phyloP scores from a whole-genome alignment of 2,888 invertebrate species.

The Agrotis exclamationis region DNA sequence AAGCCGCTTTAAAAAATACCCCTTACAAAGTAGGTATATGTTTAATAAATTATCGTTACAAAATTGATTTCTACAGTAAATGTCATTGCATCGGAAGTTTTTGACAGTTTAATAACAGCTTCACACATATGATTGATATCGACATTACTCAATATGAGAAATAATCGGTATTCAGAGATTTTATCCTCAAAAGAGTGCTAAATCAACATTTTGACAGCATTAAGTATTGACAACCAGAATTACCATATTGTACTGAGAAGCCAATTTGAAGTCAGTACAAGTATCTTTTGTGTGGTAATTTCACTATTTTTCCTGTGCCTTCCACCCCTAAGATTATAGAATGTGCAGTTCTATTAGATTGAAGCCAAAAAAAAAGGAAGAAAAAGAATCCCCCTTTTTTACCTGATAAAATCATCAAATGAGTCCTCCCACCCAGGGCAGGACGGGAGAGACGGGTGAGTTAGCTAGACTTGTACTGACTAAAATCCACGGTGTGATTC shows the following conservation, averaged over 20 bases:
- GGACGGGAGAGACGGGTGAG: no score
- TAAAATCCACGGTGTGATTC: no score
- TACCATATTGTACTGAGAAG: neutral
- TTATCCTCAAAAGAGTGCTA: neutral
- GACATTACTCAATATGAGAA: neutral
- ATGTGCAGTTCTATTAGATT: no score
- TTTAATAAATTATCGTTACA: no score
- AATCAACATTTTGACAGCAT: constrained; percentile 50
- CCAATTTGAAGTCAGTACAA: constrained; percentile 1
- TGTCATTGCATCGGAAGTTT: neutral
- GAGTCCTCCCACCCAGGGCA: no score
- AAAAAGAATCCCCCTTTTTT: no score
- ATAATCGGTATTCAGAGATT: constrained; percentile 9
- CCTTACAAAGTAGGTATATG: no score
- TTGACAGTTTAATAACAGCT: constrained; percentile 38
- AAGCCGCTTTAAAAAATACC: no score
- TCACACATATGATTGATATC: constrained; percentile 8
- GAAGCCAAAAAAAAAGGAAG: no score
- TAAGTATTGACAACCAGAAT: constrained; percentile 18
- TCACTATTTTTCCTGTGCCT: neutral
- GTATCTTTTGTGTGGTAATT: neutral
- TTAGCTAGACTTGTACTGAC: no score
- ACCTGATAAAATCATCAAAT: no score
- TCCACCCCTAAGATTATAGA: no score
- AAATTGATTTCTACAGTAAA: neutral